Conservation (phyloP, 1,140 invertebrate species). For the Drosophila asahinai region DNA sequence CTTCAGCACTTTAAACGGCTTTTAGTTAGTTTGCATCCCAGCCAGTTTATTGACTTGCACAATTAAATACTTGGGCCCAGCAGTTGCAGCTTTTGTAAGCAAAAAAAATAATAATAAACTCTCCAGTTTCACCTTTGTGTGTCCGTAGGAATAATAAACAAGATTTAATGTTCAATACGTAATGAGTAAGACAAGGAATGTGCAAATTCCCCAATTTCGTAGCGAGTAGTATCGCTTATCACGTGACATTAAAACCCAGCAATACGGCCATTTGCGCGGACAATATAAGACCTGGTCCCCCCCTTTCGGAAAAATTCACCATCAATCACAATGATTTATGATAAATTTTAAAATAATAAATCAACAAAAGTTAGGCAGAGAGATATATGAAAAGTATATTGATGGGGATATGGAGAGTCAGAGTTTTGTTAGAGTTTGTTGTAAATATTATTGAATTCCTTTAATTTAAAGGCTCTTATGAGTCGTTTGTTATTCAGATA, state of each 20-base stretch:
- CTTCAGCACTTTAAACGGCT: conserved; percentile 11
- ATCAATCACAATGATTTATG: conserved; percentile 78
- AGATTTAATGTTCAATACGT: conserved; percentile 17
- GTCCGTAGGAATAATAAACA: conserved; percentile 25
- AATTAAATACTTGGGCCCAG: conserved; percentile 7
- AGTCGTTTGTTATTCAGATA: background rate
- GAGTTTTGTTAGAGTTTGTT: background rate
- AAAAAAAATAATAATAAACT: conserved; percentile 8
- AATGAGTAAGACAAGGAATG: conserved; percentile 19
- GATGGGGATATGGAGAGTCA: conserved; percentile 10
- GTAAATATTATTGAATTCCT: conserved; percentile 8
- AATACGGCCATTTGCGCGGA: conserved; percentile 11
- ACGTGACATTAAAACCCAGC: conserved; percentile 52
- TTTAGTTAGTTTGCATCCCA: conserved; percentile 24
- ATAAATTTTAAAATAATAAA: conserved; percentile 57
- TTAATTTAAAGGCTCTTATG: background rate
- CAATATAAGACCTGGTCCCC: conserved; percentile 7
- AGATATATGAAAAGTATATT: conserved; percentile 25
- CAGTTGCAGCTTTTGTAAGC: conserved; percentile 11
- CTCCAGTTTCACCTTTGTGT: conserved; percentile 21
- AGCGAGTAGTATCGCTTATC: conserved; percentile 41
- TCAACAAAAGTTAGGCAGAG: conserved; percentile 23
- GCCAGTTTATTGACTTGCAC: conserved; percentile 33
- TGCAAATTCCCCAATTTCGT: conserved; percentile 12
- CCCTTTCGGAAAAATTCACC: conserved; percentile 10